These are phyloP conservation scores for Montipora efflorescens DNA, from an alignment of 64 coral and sea anemone species.

Conservation along the genomic window DNA sequence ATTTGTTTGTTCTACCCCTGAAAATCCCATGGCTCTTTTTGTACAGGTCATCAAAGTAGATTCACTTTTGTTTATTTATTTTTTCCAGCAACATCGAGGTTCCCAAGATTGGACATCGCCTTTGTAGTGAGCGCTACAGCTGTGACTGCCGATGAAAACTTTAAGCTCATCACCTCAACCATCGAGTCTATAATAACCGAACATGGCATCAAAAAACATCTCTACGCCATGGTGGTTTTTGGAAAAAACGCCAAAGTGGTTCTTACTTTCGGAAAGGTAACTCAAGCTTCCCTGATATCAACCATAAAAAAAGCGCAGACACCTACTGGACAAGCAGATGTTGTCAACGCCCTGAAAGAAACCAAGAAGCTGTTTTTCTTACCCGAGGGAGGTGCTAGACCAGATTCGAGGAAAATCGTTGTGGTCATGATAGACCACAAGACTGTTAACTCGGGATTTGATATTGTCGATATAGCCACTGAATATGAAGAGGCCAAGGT, in stretches of 20 bases:
- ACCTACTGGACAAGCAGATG: constrained; percentile 33
- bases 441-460: constrained; percentile 45
- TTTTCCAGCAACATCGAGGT: constrained; percentile 40
- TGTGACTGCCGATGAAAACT: constrained; percentile 43
- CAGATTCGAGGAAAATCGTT: constrained; percentile 71
- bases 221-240: constrained; percentile 56
- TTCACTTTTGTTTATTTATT: background rate
- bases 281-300: background rate
- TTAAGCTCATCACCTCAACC: constrained; percentile 61
- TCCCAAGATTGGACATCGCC: constrained; percentile 75
- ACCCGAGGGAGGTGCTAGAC: constrained; percentile 38
- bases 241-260: constrained; percentile 12
- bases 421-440: constrained; percentile 79
- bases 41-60: too few relatives aligned
- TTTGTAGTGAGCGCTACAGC: constrained; percentile 76
- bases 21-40: too few relatives aligned
- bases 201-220: constrained; percentile 81
- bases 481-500: constrained; percentile 60
- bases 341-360: constrained; percentile 54
- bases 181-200: constrained; percentile 73
- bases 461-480: constrained; percentile 16
- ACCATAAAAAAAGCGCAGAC: background rate
- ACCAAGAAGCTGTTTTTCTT: constrained; percentile 66
- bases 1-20: too few relatives aligned
- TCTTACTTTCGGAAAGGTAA: background rate